These are phyloP conservation scores for Urocitellus parryii DNA, from an alignment of 2,113 vertebrate genomes.

Conservation along the genomic window DNA sequence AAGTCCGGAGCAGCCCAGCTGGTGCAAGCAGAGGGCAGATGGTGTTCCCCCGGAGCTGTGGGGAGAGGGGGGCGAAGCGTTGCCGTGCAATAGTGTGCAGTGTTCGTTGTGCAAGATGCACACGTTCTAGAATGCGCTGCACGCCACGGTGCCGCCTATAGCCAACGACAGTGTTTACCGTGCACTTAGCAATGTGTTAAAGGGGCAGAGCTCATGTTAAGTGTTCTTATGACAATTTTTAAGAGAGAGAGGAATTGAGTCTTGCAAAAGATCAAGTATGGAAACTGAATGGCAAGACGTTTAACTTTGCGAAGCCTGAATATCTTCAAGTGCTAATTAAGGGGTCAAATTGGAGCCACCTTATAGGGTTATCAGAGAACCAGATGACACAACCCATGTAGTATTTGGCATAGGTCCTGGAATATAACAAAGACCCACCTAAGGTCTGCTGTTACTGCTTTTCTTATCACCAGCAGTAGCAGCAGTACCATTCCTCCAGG, in stretches of 20 bases:
- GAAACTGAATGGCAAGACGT: background rate
- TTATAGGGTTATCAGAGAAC: background rate
- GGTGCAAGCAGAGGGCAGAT: background rate
- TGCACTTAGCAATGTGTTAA: background rate
- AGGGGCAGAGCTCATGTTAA: background rate
- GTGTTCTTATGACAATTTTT: background rate
- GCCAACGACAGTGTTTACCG: fast-evolving
- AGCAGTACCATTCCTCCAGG: background rate
- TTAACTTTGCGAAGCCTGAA: background rate
- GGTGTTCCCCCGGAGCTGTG: background rate
- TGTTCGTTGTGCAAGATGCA: background rate
- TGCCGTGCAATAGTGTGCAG: fast-evolving
- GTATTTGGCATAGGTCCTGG: background rate
- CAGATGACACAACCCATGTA: background rate
- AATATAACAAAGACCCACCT: background rate
- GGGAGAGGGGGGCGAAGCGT: fast-evolving
- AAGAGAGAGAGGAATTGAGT: background rate
- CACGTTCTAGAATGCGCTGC: background rate
- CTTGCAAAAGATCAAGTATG: background rate
- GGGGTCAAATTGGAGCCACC: background rate
- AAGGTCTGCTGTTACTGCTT: background rate
- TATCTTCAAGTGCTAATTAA: background rate
- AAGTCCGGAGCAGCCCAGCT: background rate
- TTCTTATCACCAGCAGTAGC: background rate
- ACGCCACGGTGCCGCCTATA: fast-evolving